Base-by-base conservation (phyloP, 1,140 invertebrate genomes). In the Caenorhabditis inopinata region DNA sequence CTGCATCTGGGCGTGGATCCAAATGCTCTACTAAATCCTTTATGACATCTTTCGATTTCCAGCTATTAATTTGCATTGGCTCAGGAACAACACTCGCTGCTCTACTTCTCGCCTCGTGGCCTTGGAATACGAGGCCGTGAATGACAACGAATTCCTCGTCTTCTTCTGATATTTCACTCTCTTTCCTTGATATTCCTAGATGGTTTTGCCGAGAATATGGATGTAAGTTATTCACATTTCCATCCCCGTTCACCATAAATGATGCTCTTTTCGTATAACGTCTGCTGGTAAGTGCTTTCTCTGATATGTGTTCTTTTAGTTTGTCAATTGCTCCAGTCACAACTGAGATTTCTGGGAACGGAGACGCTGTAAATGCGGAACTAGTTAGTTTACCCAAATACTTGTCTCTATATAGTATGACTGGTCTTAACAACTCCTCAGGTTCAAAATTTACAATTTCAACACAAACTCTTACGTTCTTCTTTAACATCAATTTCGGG, bases 151-250 rank as follows among this genome's bases (percentile, higher is more conserved):
- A 68, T 42, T 68, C 58, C 23, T 68, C 58, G n/a, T 68, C 58
- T 68, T 68, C 58, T 21, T 38, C 29, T 29, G 58, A 68, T 68
- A 68, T 38, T 12, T 68, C 58, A 18, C 32, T 42, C 21, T 68
- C 32, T 68, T 32, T n/a, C 38, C 58, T 68, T 18, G 58, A 68
- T 9, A 38, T 38, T 38, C 58, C 58, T 9, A 68, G 18, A 32
- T 58, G 53, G 35, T 58, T 68, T 1, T 68, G 32, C 21, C 21
- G 35, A 9, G 58, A 16, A 21, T 68, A 68, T 35, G 58, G 58
- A 68, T 68, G 58, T n/a, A 68, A 68, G 23, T 38, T n/a, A 68
- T 68, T 68, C 58, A 68, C 16, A 68, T 68, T 42, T 68, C 58
- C 58, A 42, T 68, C 58, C 38, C 58, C 58, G 23, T 68, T 68